Evolutionary conservation across 2,797 vertebrate species (phyloP), one percentile per base, ranked within the genome.

Genomic region (Bradypus variegatus): DNA sequence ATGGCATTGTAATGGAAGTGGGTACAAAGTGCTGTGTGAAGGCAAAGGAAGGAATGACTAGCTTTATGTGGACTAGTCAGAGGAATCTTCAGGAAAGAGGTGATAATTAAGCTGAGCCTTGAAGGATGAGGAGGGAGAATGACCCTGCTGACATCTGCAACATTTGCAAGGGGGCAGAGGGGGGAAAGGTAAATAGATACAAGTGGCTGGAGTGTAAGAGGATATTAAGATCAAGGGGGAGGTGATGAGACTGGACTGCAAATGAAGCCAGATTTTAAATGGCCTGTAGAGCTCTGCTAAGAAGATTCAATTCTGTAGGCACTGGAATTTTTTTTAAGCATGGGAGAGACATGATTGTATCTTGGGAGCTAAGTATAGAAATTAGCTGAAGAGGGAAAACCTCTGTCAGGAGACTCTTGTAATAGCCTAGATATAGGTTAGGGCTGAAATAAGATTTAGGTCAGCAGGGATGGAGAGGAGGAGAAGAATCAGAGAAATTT

Each of bases 151-250:
- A 80, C 18, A n/a, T 75, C 19, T 78, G 53, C 8, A 48, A 10
- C 29, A 62, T 91, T 31, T 89, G 75, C 60, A 70, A 38, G 38
- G 15, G 10, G 55, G 31, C 50, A 79, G 55, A 50, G 41, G 41
- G 9, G 10, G 60, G 31, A 58, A 82, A 75, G 48, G 41, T 69
- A 53, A 76, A 3, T 78, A 69, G 65, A 87, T 78, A 45, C 58
- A 79, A 41, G 53, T 85, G 58, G 18, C 90, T 86, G 38, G 65
- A 73, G 23, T 58, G 2, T 31, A 86, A 77, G 75, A 93, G 70
- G 81, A 91, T 36, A 45, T 92, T 45, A 75, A 69, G 50, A 50
- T 90, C 72, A 65, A 83, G 93, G 83, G 67, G 86, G 82, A 72
- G 29, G 14, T 73, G 73, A n/a, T 69, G 65, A 36, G 45, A 79